Base-by-base conservation (phyloP, 2,797 vertebrate genomes). In the Pristis pectinata region DNA sequence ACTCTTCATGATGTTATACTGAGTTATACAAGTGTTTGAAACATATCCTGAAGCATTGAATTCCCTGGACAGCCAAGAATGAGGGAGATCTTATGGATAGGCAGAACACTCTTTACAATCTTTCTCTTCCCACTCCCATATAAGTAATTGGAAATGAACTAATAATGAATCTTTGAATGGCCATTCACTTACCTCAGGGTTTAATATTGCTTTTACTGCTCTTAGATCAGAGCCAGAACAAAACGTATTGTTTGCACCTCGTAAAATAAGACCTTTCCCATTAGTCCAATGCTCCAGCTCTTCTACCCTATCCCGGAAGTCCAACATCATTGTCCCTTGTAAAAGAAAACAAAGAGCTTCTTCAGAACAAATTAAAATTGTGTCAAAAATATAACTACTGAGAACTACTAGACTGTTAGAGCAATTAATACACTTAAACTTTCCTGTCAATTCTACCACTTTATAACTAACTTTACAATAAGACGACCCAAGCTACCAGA, bases 181-280 rank as follows among this genome's bases (percentile, higher is more conserved):
- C 7, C 49, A 49, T 94, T 74, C 34, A 95, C 96, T 97, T 96
- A 97, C 99, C 97, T 99, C 96, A 85, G 98, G 96, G 95, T 97
- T 98, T 37, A 97, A 96, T 72, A 99, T 96, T 6, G 97, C 98
- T 96, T 97, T 97, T 96, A 99, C 98, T 59, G 97, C 98, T 91
- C 97, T 98, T 95, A 99, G 96, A 96, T 99, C 99, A 0, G 98
- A 98, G 95, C 99, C 99, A 0, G 99, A 99, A 95, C 98, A 99
- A 96, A 99, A 99, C 0, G 98, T 99, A 94, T 97, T 98, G 93
- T 97, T 97, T 94, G 98, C 98, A 30, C 99, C 99, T 24, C 30
- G 96, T 89, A 99, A 95, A 11, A 99, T 98, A 94, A 99, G 97
- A 80, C 98, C 99, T 98, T 98, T 99, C 4, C 99, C 98, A 59